phyloP scores from a whole-genome alignment of 2,797 vertebrate species.

The Hypotaenidia philippensis region DNA sequence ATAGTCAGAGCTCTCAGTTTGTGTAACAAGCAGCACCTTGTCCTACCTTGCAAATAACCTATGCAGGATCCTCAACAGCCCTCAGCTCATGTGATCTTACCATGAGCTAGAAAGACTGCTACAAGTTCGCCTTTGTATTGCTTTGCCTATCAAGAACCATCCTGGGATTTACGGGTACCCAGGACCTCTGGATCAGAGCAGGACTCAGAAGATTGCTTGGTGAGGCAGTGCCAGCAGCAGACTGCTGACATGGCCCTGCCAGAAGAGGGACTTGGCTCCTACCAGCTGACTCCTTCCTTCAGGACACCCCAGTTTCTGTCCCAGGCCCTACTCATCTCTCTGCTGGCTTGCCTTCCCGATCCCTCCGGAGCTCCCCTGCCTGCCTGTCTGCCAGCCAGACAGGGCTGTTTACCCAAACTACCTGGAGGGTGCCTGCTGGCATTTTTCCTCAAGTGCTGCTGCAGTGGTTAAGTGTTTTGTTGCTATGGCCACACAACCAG shows the following conservation, averaged over 20 bases:
- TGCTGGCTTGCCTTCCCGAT: neutral
- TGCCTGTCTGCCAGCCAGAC: neutral
- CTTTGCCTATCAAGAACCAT: neutral
- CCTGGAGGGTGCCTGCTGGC: constrained; percentile 8
- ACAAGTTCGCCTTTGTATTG: neutral
- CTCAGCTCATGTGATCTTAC: neutral
- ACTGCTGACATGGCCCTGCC: neutral
- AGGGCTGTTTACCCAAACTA: neutral
- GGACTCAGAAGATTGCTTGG: neutral
- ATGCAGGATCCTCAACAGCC: neutral
- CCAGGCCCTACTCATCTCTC: neutral
- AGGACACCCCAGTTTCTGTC: neutral
- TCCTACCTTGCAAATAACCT: neutral
- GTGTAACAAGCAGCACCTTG: neutral
- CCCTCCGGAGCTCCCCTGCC: neutral
- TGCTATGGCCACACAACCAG: constrained; percentile 68
- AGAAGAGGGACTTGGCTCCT: neutral
- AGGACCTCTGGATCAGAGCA: neutral
- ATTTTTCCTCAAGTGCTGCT: constrained; percentile 36
- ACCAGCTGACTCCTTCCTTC: neutral
- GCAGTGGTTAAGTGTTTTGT: constrained; percentile 64
- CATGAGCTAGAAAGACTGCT: neutral
- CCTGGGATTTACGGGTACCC: neutral
- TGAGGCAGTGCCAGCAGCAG: neutral
- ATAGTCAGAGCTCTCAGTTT: neutral